Evolutionary conservation across 2,888 invertebrate genomes (phyloP).

Genomic region (Tromatobia lineatoria): DNA sequence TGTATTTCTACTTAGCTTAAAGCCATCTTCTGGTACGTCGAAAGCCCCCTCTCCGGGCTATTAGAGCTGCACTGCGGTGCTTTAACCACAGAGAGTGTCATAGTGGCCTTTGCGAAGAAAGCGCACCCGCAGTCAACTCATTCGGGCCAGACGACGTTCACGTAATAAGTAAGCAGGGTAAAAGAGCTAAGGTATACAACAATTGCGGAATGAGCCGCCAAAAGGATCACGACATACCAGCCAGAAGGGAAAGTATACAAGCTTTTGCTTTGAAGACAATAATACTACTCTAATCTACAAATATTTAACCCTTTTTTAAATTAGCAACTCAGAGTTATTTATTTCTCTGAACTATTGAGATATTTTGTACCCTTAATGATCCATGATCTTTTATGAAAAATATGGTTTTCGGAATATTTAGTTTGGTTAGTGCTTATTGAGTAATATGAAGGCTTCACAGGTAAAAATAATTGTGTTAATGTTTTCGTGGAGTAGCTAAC

Average conservation of each 20-base stretch:
- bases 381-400: too few relatives aligned
- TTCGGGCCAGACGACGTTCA: constrained; percentile 68
- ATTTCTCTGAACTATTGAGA: too few relatives aligned
- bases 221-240: constrained; percentile 10
- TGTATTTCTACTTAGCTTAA: background rate
- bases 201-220: constrained; percentile 19
- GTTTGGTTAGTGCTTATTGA: too few relatives aligned
- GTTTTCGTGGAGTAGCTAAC: too few relatives aligned
- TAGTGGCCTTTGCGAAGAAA: constrained; percentile 63
- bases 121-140: constrained; percentile 64
- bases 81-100: constrained; percentile 40
- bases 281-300: too few relatives aligned
- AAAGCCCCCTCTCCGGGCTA: background rate
- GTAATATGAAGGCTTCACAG: too few relatives aligned
- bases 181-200: constrained; percentile 13
- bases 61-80: constrained; percentile 53
- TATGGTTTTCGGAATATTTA: too few relatives aligned
- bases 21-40: background rate
- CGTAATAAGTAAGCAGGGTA: constrained; percentile 75
- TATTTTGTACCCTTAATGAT: too few relatives aligned
- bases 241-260: background rate
- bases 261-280: background rate
- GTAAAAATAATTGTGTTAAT: too few relatives aligned
- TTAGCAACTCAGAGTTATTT: too few relatives aligned
- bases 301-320: too few relatives aligned